Percentiles rank a stretch among this genome's conserved stretches.
These are phyloP conservation scores for Drosophila emarginata DNA, from an alignment of 2,888 invertebrate genomes.

Conservation along the genomic window DNA sequence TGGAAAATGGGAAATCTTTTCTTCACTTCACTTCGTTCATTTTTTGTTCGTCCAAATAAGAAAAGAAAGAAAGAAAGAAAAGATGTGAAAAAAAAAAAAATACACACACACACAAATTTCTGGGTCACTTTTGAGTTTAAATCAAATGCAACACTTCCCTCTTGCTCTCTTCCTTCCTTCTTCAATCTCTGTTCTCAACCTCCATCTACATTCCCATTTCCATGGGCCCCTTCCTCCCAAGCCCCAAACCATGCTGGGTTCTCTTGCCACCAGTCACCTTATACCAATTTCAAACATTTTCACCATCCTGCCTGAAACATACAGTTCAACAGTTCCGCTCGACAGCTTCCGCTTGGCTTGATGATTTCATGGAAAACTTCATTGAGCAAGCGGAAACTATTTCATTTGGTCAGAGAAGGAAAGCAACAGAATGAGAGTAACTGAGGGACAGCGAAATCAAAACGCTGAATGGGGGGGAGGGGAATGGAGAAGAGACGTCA, in stretches of 20 bases:
- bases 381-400: conserved; percentile 76
- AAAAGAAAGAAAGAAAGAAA: not conserved
- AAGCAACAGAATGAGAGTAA: conserved; percentile 2
- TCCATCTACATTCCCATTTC: conserved; percentile 1
- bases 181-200: not conserved
- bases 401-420: conserved; percentile 59
- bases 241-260: too few species aligned
- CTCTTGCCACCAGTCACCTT: not conserved
- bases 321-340: conserved; percentile 72
- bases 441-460: not conserved
- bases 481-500: not conserved
- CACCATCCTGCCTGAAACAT: conserved; percentile 48
- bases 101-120: not conserved
- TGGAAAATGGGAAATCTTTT: not conserved
- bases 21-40: conserved; percentile 1
- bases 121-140: conserved; percentile 7
- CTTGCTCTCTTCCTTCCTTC: not conserved
- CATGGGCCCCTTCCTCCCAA: not conserved
- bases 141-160: conserved; percentile 3
- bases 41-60: not conserved
- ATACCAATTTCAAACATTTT: conserved; percentile 15
- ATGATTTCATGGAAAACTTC: conserved; percentile 78
- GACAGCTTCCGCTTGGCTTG: conserved; percentile 77
- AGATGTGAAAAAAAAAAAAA: too few species aligned
- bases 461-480: not conserved